Evolutionary conservation across 2,113 vertebrate species (phyloP).

Genomic region (Centropristis striata): DNA sequence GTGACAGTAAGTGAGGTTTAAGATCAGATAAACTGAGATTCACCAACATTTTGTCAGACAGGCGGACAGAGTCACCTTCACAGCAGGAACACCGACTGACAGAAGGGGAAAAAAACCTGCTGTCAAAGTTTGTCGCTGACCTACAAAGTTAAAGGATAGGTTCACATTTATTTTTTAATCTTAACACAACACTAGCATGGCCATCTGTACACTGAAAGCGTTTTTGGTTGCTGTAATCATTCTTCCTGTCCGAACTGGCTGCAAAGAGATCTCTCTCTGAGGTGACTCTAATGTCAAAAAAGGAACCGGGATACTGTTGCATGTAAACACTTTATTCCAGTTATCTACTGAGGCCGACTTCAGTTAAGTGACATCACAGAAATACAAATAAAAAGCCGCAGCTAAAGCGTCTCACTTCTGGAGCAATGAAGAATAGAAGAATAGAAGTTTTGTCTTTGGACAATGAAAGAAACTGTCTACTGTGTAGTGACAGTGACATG

Average conservation of each 20-base stretch:
- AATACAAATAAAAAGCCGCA: too few relatives aligned
- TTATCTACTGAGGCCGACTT: too few relatives aligned
- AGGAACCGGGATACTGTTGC: too few relatives aligned
- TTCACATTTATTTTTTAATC: background rate
- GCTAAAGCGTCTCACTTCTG: too few relatives aligned
- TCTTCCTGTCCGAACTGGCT: background rate
- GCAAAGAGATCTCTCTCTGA: background rate
- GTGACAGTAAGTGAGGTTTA: constrained; percentile 1
- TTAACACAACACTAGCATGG: background rate
- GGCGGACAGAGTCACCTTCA: constrained; percentile 39
- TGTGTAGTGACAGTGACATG: too few relatives aligned
- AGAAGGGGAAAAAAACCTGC: background rate
- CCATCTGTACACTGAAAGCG: background rate
- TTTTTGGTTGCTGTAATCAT: background rate
- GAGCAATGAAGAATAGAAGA: too few relatives aligned
- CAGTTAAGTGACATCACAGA: too few relatives aligned
- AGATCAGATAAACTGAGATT: constrained; percentile 16
- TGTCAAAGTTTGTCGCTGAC: background rate
- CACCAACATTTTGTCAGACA: background rate
- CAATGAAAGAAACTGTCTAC: too few relatives aligned
- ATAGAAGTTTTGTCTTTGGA: too few relatives aligned
- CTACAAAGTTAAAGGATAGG: background rate
- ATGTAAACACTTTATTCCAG: too few relatives aligned
- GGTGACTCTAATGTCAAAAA: too few relatives aligned
- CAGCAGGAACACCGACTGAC: background rate